Base-by-base conservation (phyloP, 2,113 vertebrate species). In the Epinephelus fuscoguttatus region DNA sequence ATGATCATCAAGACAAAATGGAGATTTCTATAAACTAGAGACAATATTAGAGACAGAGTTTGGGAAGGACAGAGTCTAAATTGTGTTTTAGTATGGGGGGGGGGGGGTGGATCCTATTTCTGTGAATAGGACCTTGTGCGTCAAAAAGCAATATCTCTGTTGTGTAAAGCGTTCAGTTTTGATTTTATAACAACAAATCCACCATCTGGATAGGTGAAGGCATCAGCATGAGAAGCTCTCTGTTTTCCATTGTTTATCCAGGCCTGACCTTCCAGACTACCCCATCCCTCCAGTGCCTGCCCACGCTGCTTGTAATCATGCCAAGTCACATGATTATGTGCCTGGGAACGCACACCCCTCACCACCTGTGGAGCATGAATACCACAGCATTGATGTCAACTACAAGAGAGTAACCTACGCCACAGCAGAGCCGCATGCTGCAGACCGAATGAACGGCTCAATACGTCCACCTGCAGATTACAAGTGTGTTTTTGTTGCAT, bases 301-400 rank as follows among this genome's bases (percentile, higher is more conserved):
- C 78, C 97, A 96, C 71, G 82, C 95, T 4, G 62, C 80, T 77
- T 86, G 75, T 75, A 85, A 79, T 71, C 89, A 76, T 61, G 68
- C 86, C 84, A 89, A 85, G 67, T 82, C 91, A 63, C 87, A 64
- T 53, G 79, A 91, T 68, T 85, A 85, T 27, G 56, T 91, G 72
- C 30, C 80, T 4, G 86, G 84, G 74, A 93, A 88, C 1, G 25
- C 63, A 13, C 84, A 86, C 15, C 81, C 92, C n/a, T 93, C 94
- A 2, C 89, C 95, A 68, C 94, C 89, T 83, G 93, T 96, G 40
- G 97, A 99, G 92, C 97, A 97, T 4, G 97, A 99, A 73, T 97
- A 97, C 94, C 96, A 97, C 12, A 95, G 96, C 40, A 95, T 96
- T 50, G 96, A 96, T 9, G 94, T 95, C 85, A 91, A 90, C 86